Evolutionary conservation across 2,888 invertebrate genomes (phyloP).

Genomic region (Drymonia ruficornis): DNA sequence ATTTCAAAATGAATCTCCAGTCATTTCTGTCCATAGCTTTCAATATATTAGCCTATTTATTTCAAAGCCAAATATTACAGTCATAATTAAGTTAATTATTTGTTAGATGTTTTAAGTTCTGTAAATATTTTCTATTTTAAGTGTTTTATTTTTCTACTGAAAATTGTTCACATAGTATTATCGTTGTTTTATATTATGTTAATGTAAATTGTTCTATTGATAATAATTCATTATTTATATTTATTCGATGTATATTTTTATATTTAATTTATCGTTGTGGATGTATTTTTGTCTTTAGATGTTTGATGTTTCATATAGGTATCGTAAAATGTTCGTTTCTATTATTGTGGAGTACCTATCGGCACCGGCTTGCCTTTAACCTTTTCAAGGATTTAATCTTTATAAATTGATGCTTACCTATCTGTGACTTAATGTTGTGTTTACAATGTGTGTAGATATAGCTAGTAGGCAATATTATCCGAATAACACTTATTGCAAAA

Average conservation of each 20-base stretch:
- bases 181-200: conserved; percentile 77
- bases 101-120: conserved; percentile 78
- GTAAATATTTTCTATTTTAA: conserved; percentile 77
- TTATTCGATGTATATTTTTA: conserved; percentile 79
- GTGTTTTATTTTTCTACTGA: conserved; percentile 74
- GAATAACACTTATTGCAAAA: conserved; percentile 50
- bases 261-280: conserved; percentile 65
- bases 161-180: conserved; percentile 78
- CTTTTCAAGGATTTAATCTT: conserved; percentile 37
- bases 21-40: conserved; percentile 66
- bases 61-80: conserved; percentile 84
- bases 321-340: conserved; percentile 5
- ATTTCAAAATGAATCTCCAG: not conserved
- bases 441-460: conserved; percentile 51
- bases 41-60: conserved; percentile 82
- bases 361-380: conserved; percentile 66
- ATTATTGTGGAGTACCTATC: conserved; percentile 17
- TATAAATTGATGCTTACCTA: conserved; percentile 32
- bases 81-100: conserved; percentile 78
- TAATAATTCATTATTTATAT: conserved; percentile 68
- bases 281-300: conserved; percentile 60
- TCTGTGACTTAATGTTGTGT: conserved; percentile 33
- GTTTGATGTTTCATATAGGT: conserved; percentile 49
- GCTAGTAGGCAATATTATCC: conserved; percentile 53
- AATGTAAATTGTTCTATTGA: conserved; percentile 72